These are phyloP conservation scores for Leptinotarsa juncta DNA, from an alignment of 2,888 invertebrate species.

Conservation along the genomic window DNA sequence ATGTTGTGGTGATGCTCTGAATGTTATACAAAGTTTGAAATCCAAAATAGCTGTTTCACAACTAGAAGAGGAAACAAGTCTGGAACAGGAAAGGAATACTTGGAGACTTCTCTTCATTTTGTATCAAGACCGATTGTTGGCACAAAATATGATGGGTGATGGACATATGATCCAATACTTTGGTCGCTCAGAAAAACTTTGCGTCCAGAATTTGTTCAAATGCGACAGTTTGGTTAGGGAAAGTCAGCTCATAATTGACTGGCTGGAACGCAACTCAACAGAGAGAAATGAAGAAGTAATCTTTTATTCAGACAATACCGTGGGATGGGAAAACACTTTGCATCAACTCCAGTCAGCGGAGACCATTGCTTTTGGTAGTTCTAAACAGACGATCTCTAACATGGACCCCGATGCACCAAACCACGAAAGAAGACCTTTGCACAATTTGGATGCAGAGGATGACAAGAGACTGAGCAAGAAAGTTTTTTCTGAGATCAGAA, in stretches of 20 bases:
- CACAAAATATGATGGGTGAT: constrained; percentile 59
- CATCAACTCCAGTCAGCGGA: constrained; percentile 75
- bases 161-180: constrained; percentile 55
- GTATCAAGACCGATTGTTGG: constrained; percentile 80
- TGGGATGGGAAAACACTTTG: constrained; percentile 93
- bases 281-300: constrained; percentile 70
- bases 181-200: constrained; percentile 71
- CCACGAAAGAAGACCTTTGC: constrained; percentile 81
- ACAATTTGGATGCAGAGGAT: constrained; percentile 90
- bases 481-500: constrained; percentile 82
- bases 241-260: constrained; percentile 89
- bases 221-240: constrained; percentile 71
- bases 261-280: constrained; percentile 87
- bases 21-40: constrained; percentile 61
- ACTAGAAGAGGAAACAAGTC: constrained; percentile 65
- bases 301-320: constrained; percentile 83
- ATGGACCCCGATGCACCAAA: constrained; percentile 92
- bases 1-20: constrained; percentile 63
- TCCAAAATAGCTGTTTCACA: constrained; percentile 56
- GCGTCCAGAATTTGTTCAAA: constrained; percentile 71
- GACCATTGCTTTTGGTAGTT: constrained; percentile 71
- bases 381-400: constrained; percentile 70
- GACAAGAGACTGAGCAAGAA: constrained; percentile 72
- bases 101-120: constrained; percentile 88
- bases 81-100: constrained; percentile 87